Evolutionary conservation across 2,888 invertebrate species (phyloP), one percentile per base, ranked within the genome.

Genomic region (Cynaeus angustus): DNA sequence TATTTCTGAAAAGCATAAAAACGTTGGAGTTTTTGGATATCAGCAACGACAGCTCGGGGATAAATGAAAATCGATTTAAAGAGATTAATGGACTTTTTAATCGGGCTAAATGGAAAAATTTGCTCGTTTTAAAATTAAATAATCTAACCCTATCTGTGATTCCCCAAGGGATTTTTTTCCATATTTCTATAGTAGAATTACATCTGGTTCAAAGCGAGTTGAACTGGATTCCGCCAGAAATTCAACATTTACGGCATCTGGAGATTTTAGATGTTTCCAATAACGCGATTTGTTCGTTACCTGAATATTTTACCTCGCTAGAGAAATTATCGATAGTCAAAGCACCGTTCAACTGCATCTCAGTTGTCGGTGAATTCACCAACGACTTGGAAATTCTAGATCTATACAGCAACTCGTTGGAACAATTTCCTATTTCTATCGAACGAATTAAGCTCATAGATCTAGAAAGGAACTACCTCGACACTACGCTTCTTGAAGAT

Each of bases 371-470:
- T n/a, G 21, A 45, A 4, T 62, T 68, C 10, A 5, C 5, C 7
- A 30, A 50, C 13, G 26, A 68, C 0, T 56, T 70, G 28, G 12
- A 56, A 43, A 33, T 70, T n/a, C 41, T 67, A 14, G 70, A 70
- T 62, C 66, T 70, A n/a, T 70, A 66, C 50, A 14, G 50, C 28
- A 70, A 70, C 53, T 4, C 45, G 28, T 41, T 70, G n/a, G 70
- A 66, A 48, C 9, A 10, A n/a, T 38, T 62, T 9, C 48, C 66
- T 0, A 26, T 26, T 14, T 10, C 10, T 50, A 12, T 70, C n/a
- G 38, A 66, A 10, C 14, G 13, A 7, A 28, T 58, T 5, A 9
- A 28, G 12, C 61, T 38, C 0, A 48, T 70, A 14, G 70, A 70
- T 67, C 48, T 70, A 21, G 70, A 70, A 8, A 14, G 43, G 21